Percentiles rank a stretch among this genome's conserved stretches.
phyloP scores from a whole-genome alignment of 2,888 invertebrate genomes.

The Drosophila acutilabella region DNA sequence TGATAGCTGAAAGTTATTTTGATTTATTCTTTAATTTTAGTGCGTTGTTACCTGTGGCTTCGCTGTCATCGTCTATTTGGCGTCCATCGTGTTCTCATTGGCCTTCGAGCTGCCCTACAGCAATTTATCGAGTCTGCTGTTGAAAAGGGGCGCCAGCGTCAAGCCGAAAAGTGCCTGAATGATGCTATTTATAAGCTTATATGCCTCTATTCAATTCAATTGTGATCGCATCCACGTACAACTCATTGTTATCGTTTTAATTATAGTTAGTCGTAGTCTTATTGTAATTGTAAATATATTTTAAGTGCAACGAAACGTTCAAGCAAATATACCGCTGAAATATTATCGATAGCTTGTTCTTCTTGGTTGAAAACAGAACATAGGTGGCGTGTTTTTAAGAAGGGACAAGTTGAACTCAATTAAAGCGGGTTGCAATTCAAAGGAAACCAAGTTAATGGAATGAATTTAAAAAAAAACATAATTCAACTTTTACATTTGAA shows the following conservation, averaged over 20 bases:
- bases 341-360: neutral
- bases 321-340: neutral
- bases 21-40: slow-evolving; percentile 46
- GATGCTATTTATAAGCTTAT: slow-evolving; percentile 53
- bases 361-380: neutral
- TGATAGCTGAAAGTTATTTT: neutral
- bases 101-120: slow-evolving; percentile 84
- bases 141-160: slow-evolving; percentile 43
- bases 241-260: slow-evolving; percentile 49
- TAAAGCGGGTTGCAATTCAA: neutral
- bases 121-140: slow-evolving; percentile 79
- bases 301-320: slow-evolving; percentile 6
- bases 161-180: slow-evolving; percentile 64
- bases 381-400: neutral
- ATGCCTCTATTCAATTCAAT: slow-evolving; percentile 65
- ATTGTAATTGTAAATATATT: slow-evolving; percentile 28
- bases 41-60: slow-evolving; percentile 82
- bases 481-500: no score
- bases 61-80: slow-evolving; percentile 81
- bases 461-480: no score
- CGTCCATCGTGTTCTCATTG: slow-evolving; percentile 82
- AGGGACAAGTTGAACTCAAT: neutral
- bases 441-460: no score
- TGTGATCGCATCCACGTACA: slow-evolving; percentile 76
- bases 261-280: slow-evolving; percentile 40